phyloP scores from a whole-genome alignment of 2,113 vertebrate species.

The Ellobius talpinus region DNA sequence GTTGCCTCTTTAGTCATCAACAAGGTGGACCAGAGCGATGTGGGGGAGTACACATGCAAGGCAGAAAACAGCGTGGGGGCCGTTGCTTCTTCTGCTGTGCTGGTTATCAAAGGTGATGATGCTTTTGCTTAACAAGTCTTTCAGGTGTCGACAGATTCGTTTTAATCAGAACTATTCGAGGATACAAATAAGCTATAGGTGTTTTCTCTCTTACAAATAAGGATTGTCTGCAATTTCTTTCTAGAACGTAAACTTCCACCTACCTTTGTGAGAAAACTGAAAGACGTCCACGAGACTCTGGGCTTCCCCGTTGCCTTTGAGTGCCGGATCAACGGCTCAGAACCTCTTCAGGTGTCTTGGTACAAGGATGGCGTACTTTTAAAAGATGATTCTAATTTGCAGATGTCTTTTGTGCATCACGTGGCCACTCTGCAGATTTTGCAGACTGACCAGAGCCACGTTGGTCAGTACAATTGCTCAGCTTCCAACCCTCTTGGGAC shows the following conservation, averaged over 20 bases:
- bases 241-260: conserved; percentile 96
- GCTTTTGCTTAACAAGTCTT: conserved; percentile 47
- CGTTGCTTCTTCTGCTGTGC: conserved; percentile 91
- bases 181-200: neutral
- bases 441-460: conserved; percentile 90
- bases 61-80: conserved; percentile 95
- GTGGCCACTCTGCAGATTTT: conserved; percentile 93
- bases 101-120: conserved; percentile 94
- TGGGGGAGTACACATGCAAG: conserved; percentile 96
- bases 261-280: conserved; percentile 95
- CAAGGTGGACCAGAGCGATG: conserved; percentile 91
- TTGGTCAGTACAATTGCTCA: conserved; percentile 95
- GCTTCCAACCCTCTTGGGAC: conserved; percentile 96
- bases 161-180: conserved; percentile 46
- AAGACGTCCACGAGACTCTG: conserved; percentile 93
- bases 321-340: conserved; percentile 95
- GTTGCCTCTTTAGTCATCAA: conserved; percentile 93
- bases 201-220: conserved; percentile 52
- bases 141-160: neutral
- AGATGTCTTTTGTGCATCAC: conserved; percentile 93
- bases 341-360: conserved; percentile 96
- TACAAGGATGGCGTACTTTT: conserved; percentile 94
- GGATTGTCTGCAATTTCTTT: conserved; percentile 82
- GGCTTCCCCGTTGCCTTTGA: conserved; percentile 93
- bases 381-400: conserved; percentile 88